Base-by-base conservation (phyloP, 1,140 invertebrate genomes). In the Trichonephila inaurata region DNA sequence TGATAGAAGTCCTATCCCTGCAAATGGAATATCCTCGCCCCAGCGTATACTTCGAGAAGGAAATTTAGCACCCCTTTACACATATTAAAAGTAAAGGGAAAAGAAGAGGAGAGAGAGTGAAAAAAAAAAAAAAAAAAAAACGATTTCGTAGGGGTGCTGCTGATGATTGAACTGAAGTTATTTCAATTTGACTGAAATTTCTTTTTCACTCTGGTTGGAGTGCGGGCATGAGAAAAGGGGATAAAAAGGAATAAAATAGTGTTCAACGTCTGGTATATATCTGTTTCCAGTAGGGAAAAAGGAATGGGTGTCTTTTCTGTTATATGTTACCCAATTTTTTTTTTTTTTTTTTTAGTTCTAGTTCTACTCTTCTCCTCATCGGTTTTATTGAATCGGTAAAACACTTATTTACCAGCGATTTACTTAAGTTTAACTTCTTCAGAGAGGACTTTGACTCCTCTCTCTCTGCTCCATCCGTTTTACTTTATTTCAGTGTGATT, bases 181-280 rank as follows among this genome's bases (percentile, higher is more conserved):
- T 93, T 93, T 93, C 92, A 93, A 93, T 93, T 93, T 93, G 92
- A 88, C 92, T 93, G 92, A 93, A 93, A 93, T 92, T 87, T 85
- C 72, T 87, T 44, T 28, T 33, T 44, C n/a, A 77, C 66, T 33
- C 44, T 28, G 6, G 86, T 7, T 60, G n/a, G 40, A 60, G 44
- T 60, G 82, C 24, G 60, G 28, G 61, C 28, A 64, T 10, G 88
- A 72, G 88, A 51, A n/a, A 14, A 16, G 51, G 28, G 61, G 28
- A 66, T 14, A 44, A 33, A 51, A 62, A 60, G 28, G 64, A 60
- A 81, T 72, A 81, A 91, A 90, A 81, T 85, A 24, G 28, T 18
- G 21, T 58, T 77, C 58, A 21, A 28, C 72, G 69, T 40, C 21
- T 33, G 44, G 72, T 60, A 10, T n/a, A n/a, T 89, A 61, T 89